These are phyloP conservation scores for Cryptocheilus praepositus DNA, from an alignment of 2,888 invertebrate species.

Conservation along the genomic window DNA sequence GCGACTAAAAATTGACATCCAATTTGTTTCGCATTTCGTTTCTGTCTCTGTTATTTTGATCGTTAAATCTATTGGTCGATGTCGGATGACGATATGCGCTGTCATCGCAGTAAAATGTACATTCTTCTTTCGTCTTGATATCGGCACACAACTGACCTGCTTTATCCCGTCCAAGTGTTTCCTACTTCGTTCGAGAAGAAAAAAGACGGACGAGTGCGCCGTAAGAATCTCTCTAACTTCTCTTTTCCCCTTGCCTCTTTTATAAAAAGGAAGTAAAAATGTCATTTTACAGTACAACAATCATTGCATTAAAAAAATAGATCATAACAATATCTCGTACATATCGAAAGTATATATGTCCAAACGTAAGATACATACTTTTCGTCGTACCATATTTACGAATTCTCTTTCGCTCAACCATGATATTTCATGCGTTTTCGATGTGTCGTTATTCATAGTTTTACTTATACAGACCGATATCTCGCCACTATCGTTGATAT, in stretches of 20 bases:
- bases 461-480: background rate
- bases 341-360: slow-evolving; percentile 34
- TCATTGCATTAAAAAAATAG: slow-evolving; percentile 14
- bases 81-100: no score
- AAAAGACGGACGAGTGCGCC: slow-evolving; percentile 12
- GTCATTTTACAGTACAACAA: background rate
- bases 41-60: no score
- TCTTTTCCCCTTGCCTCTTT: background rate
- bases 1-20: no score
- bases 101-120: no score
- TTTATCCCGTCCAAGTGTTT: slow-evolving; percentile 51
- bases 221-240: slow-evolving; percentile 11
- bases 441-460: background rate
- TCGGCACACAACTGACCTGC: slow-evolving; percentile 28
- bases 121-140: slow-evolving; percentile 15
- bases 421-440: background rate
- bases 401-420: background rate
- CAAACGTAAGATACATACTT: slow-evolving; percentile 11
- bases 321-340: slow-evolving; percentile 22
- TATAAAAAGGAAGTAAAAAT: background rate
- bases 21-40: background rate
- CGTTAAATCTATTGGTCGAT: no score
- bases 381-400: background rate
- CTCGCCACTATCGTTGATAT: no score
- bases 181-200: slow-evolving; percentile 23